phyloP scores from a whole-genome alignment of 1,140 invertebrate species.

The Harlomillsia oculata region DNA sequence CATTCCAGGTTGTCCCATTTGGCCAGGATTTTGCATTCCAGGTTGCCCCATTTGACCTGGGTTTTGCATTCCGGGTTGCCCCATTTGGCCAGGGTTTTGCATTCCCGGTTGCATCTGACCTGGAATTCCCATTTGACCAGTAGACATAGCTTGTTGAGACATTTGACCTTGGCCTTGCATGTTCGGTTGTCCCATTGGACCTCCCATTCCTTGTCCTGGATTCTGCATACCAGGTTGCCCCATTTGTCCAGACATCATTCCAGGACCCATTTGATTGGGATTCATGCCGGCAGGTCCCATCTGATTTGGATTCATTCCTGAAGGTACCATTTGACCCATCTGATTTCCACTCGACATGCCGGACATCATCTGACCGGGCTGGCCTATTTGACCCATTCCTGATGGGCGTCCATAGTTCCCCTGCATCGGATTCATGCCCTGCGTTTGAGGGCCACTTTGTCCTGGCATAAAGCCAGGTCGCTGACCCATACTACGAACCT shows the following conservation, averaged over 20 bases:
- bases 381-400: slow-evolving; percentile 20
- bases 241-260: slow-evolving; percentile 16
- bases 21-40: slow-evolving; percentile 18
- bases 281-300: not conserved
- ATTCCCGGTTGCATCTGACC: slow-evolving; percentile 16
- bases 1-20: slow-evolving; percentile 38
- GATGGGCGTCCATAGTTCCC: slow-evolving; percentile 1
- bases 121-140: slow-evolving; percentile 21
- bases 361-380: not conserved
- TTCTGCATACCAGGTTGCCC: slow-evolving; percentile 9
- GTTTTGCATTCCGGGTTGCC: slow-evolving; percentile 13
- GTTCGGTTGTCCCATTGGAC: not conserved
- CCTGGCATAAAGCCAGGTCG: slow-evolving; percentile 20
- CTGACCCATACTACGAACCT: slow-evolving; percentile 28
- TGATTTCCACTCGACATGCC: slow-evolving; percentile 13
- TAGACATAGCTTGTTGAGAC: not conserved
- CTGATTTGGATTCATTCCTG: slow-evolving; percentile 1
- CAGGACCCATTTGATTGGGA: not conserved
- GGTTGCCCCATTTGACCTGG: slow-evolving; percentile 20
- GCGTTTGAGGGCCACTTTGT: slow-evolving; percentile 4
- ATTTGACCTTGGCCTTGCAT: not conserved
- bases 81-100: slow-evolving; percentile 17
- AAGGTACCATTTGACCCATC: slow-evolving; percentile 6
- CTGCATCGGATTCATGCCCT: slow-evolving; percentile 11
- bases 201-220: not conserved